Evolutionary conservation across 1,140 invertebrate genomes (phyloP), one percentile per base, ranked within the genome.

Genomic region (Polypedilum pembai): DNA sequence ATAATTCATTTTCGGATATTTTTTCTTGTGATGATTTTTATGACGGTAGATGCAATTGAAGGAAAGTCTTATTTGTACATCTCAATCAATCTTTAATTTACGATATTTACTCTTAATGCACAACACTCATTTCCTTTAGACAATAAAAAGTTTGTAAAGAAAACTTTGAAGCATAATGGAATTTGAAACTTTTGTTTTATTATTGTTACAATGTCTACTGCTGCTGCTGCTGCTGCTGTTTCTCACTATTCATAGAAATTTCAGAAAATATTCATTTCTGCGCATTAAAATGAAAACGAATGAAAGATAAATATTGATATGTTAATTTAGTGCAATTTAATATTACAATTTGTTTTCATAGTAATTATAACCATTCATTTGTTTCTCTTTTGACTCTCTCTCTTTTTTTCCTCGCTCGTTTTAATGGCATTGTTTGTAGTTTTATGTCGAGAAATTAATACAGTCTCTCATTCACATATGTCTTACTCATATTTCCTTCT

Each of bases 251-350:
- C n/a, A 56, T 56, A n/a, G n/a, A 45, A 3, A 45, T 12, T 45
- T 12, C 8, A 8, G 8, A 45, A 12, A 45, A 56, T 56, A n/a
- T 33, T 15, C 24, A 33, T 56, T 56, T 56, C 12, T 56, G 45
- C 45, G 8, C 45, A n/a, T n/a, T 4, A 12, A n/a, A 56, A 56
- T 12, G 45, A 56, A 56, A 56, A 56, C 1, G n/a, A 56, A 56
- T 56, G 45, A 56, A 56, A 56, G 45, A 56, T 56, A 56, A 56
- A 56, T 56, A 56, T n/a, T 56, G 45, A 56, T 15, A 56, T 56
- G 45, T 56, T 56, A 56, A 56, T 56, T 56, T 56, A 56, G 45
- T 56, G 45, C 45, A 56, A 56, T 56, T 56, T 56, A 56, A n/a
- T 56, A 56, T 56, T 56, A 56, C 45, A 56, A 56, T n/a, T 56